phyloP scores from a whole-genome alignment of 2,888 invertebrate species.

The Lamellibrachia columna region DNA sequence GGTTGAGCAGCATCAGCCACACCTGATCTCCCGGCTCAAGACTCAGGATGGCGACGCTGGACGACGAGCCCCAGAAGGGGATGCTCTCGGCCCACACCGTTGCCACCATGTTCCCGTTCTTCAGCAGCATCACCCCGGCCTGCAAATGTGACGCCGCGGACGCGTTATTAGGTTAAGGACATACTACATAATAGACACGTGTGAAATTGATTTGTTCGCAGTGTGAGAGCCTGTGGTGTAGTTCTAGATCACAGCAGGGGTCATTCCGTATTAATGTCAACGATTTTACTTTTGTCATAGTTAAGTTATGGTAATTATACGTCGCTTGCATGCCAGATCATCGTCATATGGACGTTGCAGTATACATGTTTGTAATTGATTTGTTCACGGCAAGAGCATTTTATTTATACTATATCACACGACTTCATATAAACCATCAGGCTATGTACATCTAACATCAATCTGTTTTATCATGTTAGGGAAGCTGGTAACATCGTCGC shows the following conservation, averaged over 20 bases:
- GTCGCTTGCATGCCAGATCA: not conserved
- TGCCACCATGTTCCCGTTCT: conserved; percentile 56
- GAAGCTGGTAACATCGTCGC: not conserved
- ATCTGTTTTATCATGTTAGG: too few species aligned
- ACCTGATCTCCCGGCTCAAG: conserved; percentile 53
- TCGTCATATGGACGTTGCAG: not conserved
- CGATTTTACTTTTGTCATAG: not conserved
- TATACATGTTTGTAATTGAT: too few species aligned
- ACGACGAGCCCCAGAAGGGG: conserved; percentile 61
- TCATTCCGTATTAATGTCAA: not conserved
- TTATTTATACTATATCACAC: too few species aligned
- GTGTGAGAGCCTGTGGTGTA: too few species aligned
- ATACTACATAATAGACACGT: too few species aligned
- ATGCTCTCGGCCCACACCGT: conserved; percentile 65
- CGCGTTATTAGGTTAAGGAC: too few species aligned
- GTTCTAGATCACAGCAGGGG: too few species aligned
- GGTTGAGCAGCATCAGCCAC: conserved; percentile 47
- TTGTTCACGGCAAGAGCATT: too few species aligned
- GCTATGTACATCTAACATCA: too few species aligned
- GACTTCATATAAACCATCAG: too few species aligned
- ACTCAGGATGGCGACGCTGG: conserved; percentile 57
- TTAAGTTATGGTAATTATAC: not conserved
- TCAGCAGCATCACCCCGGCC: conserved; percentile 59
- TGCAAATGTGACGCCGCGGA: conserved; percentile 31
- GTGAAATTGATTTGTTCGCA: too few species aligned